Evolutionary conservation across 2,888 invertebrate genomes (phyloP).

Genomic region (Crepidodera aurea): DNA sequence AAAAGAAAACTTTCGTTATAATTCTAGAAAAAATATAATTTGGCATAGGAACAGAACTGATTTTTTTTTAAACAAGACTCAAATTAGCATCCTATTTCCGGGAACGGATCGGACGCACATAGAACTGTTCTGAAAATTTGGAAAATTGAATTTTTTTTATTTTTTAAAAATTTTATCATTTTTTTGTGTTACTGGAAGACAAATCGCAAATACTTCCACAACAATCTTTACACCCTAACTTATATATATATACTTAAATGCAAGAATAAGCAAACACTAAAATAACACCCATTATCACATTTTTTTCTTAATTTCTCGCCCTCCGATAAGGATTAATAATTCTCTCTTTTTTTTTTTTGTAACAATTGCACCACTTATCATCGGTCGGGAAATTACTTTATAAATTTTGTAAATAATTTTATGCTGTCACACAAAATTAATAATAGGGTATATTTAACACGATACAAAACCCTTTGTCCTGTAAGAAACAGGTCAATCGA

Average conservation of each 20-base stretch:
- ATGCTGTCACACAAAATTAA: constrained; percentile 38
- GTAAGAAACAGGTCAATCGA: constrained; percentile 1
- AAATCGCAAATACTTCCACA: constrained; percentile 46
- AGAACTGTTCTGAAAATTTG: constrained; percentile 24
- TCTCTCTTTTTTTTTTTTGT: not conserved
- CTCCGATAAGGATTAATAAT: constrained; percentile 18
- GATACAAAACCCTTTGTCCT: constrained; percentile 27
- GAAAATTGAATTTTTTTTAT: constrained; percentile 22
- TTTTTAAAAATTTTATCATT: constrained; percentile 43
- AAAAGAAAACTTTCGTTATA: constrained; percentile 22
- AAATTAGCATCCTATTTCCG: constrained; percentile 13
- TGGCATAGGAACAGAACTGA: constrained; percentile 33
- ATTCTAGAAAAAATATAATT: constrained; percentile 34
- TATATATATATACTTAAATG: constrained; percentile 48
- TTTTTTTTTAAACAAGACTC: constrained; percentile 24
- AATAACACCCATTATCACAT: constrained; percentile 52
- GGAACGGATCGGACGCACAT: constrained; percentile 6
- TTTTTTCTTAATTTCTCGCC: constrained; percentile 46
- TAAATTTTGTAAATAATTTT: constrained; percentile 38
- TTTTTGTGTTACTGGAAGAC: constrained; percentile 59
- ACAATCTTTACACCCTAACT: constrained; percentile 52
- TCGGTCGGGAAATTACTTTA: constrained; percentile 40
- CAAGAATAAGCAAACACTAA: constrained; percentile 51
- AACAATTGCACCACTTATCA: constrained; percentile 17
- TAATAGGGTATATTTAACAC: constrained; percentile 31